Percentiles rank a stretch among this genome's conserved stretches.
phyloP scores from a whole-genome alignment of 1,140 invertebrate genomes.

The Calephelis virginiensis region DNA sequence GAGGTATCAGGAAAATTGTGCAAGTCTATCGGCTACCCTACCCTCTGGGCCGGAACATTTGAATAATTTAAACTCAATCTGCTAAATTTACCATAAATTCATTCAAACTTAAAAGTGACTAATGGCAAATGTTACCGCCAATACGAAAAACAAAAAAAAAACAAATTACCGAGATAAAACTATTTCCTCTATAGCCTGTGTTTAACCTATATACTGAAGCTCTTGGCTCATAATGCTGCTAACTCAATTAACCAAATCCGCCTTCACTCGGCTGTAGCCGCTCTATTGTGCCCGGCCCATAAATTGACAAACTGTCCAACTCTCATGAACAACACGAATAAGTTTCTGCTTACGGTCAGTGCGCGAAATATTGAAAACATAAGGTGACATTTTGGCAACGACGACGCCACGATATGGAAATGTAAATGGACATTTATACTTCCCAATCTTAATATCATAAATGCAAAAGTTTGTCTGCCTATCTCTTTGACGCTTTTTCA shows the following conservation, averaged over 20 bases:
- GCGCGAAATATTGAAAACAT: conserved; percentile 49
- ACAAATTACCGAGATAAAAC: background rate
- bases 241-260: conserved; percentile 65
- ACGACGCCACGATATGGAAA: background rate
- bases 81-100: too few relatives aligned
- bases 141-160: background rate
- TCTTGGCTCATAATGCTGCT: conserved; percentile 36
- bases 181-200: background rate
- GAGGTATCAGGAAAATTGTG: too few relatives aligned
- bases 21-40: too few relatives aligned
- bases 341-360: conserved; percentile 75
- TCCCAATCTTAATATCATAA: too few relatives aligned
- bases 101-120: too few relatives aligned
- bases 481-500: too few relatives aligned
- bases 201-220: conserved; percentile 15
- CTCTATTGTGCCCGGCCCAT: conserved; percentile 57
- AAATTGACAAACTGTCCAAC: conserved; percentile 76
- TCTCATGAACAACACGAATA: conserved; percentile 69
- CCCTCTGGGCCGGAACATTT: too few relatives aligned
- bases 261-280: conserved; percentile 46
- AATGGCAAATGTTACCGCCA: too few relatives aligned
- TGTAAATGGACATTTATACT: too few relatives aligned
- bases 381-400: conserved; percentile 32
- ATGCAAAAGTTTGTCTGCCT: too few relatives aligned
- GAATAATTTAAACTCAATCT: too few relatives aligned